Percentiles rank a stretch among this genome's conserved stretches.
phyloP scores from a whole-genome alignment of 2,113 vertebrate genomes.

The Fulica atra region DNA sequence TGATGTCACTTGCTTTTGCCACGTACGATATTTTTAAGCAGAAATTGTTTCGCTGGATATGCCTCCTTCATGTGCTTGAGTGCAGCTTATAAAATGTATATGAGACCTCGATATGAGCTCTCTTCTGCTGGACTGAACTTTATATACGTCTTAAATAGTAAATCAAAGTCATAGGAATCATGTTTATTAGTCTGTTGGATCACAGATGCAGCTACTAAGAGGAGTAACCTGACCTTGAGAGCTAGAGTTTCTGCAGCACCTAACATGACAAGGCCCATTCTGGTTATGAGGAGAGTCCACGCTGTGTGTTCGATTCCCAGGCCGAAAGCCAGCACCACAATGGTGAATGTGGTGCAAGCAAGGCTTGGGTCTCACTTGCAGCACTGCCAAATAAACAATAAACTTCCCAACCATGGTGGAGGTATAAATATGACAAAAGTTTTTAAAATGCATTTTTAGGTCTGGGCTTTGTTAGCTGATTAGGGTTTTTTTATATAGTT shows the following conservation, averaged over 20 bases:
- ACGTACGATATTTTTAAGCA: background rate
- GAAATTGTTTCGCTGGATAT: background rate
- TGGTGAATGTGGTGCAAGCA: background rate
- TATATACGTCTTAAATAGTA: background rate
- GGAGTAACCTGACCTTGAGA: background rate
- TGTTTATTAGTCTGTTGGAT: background rate
- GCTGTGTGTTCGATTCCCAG: background rate
- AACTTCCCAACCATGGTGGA: background rate
- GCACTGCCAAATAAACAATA: background rate
- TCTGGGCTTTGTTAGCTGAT: background rate
- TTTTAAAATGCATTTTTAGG: background rate
- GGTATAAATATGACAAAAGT: background rate
- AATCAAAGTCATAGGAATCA: background rate
- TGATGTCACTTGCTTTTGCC: background rate
- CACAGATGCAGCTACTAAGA: background rate
- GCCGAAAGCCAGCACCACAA: background rate
- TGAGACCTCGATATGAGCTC: background rate
- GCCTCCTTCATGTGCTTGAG: background rate
- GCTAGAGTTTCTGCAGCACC: background rate
- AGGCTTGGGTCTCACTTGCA: background rate
- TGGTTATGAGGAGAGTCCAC: background rate
- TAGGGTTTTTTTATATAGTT: background rate
- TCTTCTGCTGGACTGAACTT: background rate
- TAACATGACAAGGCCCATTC: background rate
- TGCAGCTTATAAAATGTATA: background rate